Base-by-base conservation (phyloP, 2,888 invertebrate genomes). In the Macrosoma leucophasiata region DNA sequence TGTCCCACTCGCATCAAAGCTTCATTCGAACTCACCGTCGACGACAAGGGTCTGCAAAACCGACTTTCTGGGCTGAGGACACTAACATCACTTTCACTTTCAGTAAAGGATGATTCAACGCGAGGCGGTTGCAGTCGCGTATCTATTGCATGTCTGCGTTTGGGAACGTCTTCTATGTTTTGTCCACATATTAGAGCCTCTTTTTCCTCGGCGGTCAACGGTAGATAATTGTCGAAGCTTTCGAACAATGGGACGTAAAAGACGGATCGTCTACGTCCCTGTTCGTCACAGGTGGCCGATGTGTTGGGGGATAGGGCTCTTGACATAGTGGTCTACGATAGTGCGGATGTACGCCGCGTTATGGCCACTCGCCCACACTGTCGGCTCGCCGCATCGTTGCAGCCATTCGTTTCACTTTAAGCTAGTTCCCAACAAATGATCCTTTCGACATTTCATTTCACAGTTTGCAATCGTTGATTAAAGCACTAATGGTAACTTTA, bases 221-320 rank as follows among this genome's bases (percentile, higher is more conserved):
- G 87, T 27, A 87, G 74, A 55, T 87, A 87, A 58, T 86, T 87
- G 31, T 81, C 84, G 49, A 86, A 87, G 52, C 87, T 88, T 46
- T 88, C 86, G 39, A 87, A 87, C 49, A 92, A 76, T 46, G 91
- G 89, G 46, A 92, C 90, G 73, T 92, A 92, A 72, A 92, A 92
- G 46, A 91, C 90, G 28, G 92, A 92, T 43, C 91, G 86, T 39
- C 92, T 86, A 29, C 89, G 82, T 43, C 84, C 62, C 46, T 82
- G 73, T 32, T 88, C 88, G 55, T 86, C 86, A 58, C 63, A 72
- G 59, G 56, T 58, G 68, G 58, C 56, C 49, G 67, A 55, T 46
- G 58, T 54, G 55, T 64, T 68, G 36, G 74, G 66, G 39, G 75
- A 67, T 55, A 70, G 57, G 40, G 69, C 56, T 53, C 69, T 68